These are phyloP conservation scores for Urocynchramus pylzowi DNA, from an alignment of 2,113 vertebrate species.

Conservation along the genomic window DNA sequence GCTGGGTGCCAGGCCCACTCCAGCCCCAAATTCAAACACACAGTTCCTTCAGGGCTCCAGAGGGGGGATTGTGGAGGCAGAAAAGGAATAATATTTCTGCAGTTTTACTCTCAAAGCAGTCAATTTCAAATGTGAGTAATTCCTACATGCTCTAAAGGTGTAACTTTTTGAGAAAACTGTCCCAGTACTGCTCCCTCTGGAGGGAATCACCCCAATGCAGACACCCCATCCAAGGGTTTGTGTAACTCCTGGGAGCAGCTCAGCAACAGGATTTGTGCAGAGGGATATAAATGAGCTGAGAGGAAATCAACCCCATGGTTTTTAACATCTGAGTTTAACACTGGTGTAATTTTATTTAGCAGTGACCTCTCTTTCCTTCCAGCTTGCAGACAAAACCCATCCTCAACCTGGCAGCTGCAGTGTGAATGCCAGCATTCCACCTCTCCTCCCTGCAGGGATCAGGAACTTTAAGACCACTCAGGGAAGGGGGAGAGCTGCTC, in stretches of 20 bases:
- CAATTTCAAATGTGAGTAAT: not conserved
- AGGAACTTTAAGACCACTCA: not conserved
- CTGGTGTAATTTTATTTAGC: not conserved
- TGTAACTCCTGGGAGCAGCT: not conserved
- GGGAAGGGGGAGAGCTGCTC: not conserved
- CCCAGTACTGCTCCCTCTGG: not conserved
- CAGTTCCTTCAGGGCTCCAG: not conserved
- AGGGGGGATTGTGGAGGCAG: not conserved
- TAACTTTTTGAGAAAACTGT: not conserved
- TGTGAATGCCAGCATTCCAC: not conserved
- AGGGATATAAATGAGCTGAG: not conserved
- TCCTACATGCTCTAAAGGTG: not conserved
- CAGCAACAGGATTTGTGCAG: not conserved
- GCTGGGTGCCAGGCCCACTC: not conserved
- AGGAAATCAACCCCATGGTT: not conserved
- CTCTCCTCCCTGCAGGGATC: not conserved
- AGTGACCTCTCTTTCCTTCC: not conserved
- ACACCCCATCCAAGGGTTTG: not conserved
- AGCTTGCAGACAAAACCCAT: not conserved
- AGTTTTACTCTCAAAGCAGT: not conserved
- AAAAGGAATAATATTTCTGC: not conserved
- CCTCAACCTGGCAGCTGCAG: not conserved
- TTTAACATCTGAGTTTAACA: not conserved
- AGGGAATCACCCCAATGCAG: not conserved
- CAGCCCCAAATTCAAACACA: not conserved